Conservation (phyloP, 2,113 vertebrate species). For the human region GRCh38 chrX:37516001-37516500, state of each 20-base stretch:
- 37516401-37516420: not conserved
- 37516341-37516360: not conserved
- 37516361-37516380: not conserved
- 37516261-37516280: not conserved
- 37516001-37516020: not conserved
- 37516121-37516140: not conserved
- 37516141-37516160: not conserved
- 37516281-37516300: not conserved
- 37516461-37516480: not conserved
- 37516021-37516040: not conserved
- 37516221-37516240: not conserved
- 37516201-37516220: not conserved
- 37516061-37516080: not conserved
- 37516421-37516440: not conserved
- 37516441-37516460: not conserved
- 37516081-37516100: not conserved
- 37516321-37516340: not conserved
- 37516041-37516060: not conserved
- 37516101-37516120: not conserved
- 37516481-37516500: not conserved
- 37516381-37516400: not conserved
- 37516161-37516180: not conserved
- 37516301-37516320: not conserved
- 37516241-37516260: not conserved
- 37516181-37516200: not conserved